Base-by-base conservation (phyloP, 1,140 invertebrate genomes). In the Hycleus phaleratus region DNA sequence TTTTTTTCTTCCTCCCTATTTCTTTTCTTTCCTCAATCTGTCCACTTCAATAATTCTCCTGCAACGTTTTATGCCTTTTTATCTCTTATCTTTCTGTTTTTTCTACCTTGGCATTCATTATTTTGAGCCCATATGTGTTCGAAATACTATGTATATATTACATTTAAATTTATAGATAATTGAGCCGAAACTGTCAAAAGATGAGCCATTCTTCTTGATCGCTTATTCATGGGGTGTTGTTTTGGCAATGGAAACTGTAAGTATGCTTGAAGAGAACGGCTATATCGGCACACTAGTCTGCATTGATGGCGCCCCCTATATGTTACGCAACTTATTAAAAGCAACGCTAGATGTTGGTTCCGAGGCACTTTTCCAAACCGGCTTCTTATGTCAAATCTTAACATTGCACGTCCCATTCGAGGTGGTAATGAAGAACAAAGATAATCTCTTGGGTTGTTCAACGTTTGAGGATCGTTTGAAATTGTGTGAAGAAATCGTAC, bases 181-280 rank as follows among this genome's bases (percentile, higher is more conserved):
- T n/a, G 42, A 53, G 26, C 26, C 38, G 18, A 40, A 52, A 18
- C 4, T 59, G 9, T 12, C 11, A 10, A 48, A 55, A 49, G 43
- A 60, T 8, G 38, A 50, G 39, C 48, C 50, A 2, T 85, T 81
- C 70, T 80, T 77, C 53, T 62, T 87, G 0, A 73, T 85, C 24
- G 83, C 81, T 4, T 85, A 86, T 71, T 86, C 84, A n/a, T 86
- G 79, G 66, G 85, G 85, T 40, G 71, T 77, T n/a, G 64, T 80
- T 9, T 66, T 85, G 5, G 76, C 78, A 2, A 51, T 86, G 4
- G 78, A 84, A 65, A 52, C 85, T 3, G 79, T 78, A 2, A 61
- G 70, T 2, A 58, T 75, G 38, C 68, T 87, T 26, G 84, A 87
- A 73, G 73, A 67, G 25, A 69, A 78, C 65, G 83, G 83, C 59